Evolutionary conservation across 2,888 invertebrate species (phyloP).

Genomic region (Trachelus stipa): DNA sequence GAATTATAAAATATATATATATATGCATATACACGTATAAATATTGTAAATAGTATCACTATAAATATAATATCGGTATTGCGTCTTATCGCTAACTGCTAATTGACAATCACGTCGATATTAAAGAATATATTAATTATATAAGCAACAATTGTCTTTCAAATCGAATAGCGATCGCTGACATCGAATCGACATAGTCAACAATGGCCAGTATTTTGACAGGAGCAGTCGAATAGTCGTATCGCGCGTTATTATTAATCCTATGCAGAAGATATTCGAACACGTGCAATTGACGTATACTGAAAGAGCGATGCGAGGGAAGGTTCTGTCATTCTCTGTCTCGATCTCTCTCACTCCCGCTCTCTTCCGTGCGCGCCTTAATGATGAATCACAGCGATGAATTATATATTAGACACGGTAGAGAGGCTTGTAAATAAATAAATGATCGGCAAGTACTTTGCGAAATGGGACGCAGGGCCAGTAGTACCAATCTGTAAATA

Average conservation of each 20-base stretch:
- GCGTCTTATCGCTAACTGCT: background rate
- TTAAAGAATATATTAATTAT: background rate
- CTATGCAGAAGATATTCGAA: conserved; percentile 23
- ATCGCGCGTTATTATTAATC: conserved; percentile 18
- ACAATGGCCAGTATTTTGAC: conserved; percentile 50
- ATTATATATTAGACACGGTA: background rate
- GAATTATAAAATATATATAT: background rate
- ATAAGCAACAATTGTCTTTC: background rate
- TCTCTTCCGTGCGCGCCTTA: background rate
- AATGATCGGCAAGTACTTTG: conserved; percentile 17
- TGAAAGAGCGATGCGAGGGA: background rate
- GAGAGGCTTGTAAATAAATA: background rate
- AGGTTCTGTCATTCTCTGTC: background rate
- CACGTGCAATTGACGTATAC: conserved; percentile 29
- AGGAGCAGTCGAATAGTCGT: background rate
- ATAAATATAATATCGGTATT: background rate
- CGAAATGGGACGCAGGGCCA: conserved; percentile 52
- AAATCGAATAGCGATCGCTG: background rate
- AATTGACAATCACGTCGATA: background rate
- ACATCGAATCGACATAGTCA: conserved; percentile 37
- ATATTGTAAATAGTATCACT: background rate
- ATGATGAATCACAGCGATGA: background rate
- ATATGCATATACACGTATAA: background rate
- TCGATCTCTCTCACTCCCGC: background rate
- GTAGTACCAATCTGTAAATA: conserved; percentile 34